Base-by-base conservation (phyloP, 2,113 vertebrate species). In the Pomatostomus ruficeps region DNA sequence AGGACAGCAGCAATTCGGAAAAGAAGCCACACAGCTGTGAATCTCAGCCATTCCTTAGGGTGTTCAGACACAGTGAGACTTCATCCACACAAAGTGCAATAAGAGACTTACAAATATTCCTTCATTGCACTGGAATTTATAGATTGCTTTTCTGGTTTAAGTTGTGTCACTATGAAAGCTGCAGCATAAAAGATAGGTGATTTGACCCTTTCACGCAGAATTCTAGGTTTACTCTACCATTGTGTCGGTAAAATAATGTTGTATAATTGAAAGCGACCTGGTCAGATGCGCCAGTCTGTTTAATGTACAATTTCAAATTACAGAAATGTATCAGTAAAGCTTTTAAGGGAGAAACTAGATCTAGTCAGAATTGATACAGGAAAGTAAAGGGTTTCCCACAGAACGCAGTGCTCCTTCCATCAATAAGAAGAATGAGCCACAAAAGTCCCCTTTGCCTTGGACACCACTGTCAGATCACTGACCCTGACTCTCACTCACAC, bases 401-500 rank as follows among this genome's bases (percentile, higher is more conserved):
- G 79, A 61, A 26, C 7, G 3, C 6, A 14, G 21, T 35, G 17
- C 11, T 87, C n/a, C 66, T 76, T 71, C 45, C 45, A 51, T 77
- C 10, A 1, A 42, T 21, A 38, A 62, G 62, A 70, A 43, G 3
- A 45, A 42, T 2, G 40, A 90, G 18, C 24, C 42, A 54, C 51
- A 48, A 23, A 85, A 73, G 38, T 20, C 17, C 14, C 23, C 81
- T 88, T 80, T 75, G 48, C 66, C 2, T 3, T 45, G 63, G 65
- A 17, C 49, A 58, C 36, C 33, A 11, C 16, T 6, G 45, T 61
- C 46, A 49, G 36, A 55, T 59, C 65, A 7, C 7, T 71, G 75
- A 93, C 85, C 70, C 89, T 91, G 91, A 72, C 85, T 89, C 74
- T 79, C 61, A 48, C 72, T 82, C 19, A n/a, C 76, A 78, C 88